Evolutionary conservation across 2,888 invertebrate species (phyloP), one percentile per base, ranked within the genome.

Genomic region (Melanchra persicariae): DNA sequence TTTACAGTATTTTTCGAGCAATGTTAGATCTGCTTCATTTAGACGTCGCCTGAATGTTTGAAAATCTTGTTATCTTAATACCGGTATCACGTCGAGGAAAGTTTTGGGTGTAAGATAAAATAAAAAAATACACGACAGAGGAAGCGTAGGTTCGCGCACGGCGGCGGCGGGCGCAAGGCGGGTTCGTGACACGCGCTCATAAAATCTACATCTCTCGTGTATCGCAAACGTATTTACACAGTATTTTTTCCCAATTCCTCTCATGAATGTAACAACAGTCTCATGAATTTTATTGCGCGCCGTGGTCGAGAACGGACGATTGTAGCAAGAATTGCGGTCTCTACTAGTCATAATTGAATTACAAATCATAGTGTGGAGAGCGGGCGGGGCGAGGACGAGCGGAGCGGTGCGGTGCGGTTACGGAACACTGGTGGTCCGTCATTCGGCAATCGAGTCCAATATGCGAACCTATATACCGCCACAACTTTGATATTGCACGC

Each of bases 261-360:
- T 85, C 84, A 85, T 85, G 86, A 84, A 85, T 84, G 82, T 83
- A 85, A 90, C 90, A 90, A 87, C 81, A 87, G 88, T 57, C 89
- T 91, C 90, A 90, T 91, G 90, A 90, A 91, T 91, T 90, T 91
- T 91, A 91, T 91, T 91, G 88, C 85, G 77, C 76, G 58, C 77
- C 62, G 70, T 79, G 80, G 82, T 82, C 81, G 85, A 81, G 79
- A 77, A 78, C 80, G 87, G 80, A 79, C 85, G 74, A 83, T 84
- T 84, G 88, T 86, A 79, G 79, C 83, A 77, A 81, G 85, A 81
- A 85, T 82, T 75, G 84, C 79, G 84, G 82, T 86, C 83, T 84
- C 84, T 80, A 81, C 87, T 87, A 86, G 82, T 87, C 87, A 88
- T 89, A 87, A 89, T 90, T 90, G 91, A 90, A 91, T 91, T 88